Percentiles rank a stretch among this genome's conserved stretches.
phyloP scores from a whole-genome alignment of 2,797 vertebrate genomes.

The Lerista edwardsae region DNA sequence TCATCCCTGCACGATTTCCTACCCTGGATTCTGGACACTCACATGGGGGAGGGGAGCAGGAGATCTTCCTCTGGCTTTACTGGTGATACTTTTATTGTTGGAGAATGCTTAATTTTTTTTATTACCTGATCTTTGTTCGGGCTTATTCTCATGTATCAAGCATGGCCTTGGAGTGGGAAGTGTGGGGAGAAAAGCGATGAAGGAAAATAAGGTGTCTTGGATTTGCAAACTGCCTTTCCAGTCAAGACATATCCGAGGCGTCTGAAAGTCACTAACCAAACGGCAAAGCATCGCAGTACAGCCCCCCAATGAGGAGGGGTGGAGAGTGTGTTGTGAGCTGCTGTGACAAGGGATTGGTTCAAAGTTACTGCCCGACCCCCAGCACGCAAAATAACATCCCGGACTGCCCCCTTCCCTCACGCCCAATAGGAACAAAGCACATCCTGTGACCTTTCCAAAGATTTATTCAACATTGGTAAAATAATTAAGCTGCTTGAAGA shows the following conservation, averaged over 20 bases:
- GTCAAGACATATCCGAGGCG: not conserved
- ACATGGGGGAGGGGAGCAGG: too few relatives aligned
- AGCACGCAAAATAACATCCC: not conserved
- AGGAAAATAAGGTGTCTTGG: not conserved
- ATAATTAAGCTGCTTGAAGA: not conserved
- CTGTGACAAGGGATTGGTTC: not conserved
- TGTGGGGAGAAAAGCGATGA: too few relatives aligned
- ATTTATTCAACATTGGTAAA: slow-evolving; percentile 18
- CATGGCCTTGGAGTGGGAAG: too few relatives aligned
- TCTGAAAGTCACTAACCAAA: not conserved
- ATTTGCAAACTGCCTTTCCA: not conserved
- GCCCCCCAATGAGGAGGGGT: not conserved
- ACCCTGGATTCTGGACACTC: not conserved
- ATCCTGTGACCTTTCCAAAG: not conserved
- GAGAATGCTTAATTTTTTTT: too few relatives aligned
- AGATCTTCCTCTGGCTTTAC: too few relatives aligned
- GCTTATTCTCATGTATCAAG: too few relatives aligned
- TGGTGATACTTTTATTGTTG: too few relatives aligned
- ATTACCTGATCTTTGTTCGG: too few relatives aligned
- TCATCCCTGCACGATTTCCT: not conserved
- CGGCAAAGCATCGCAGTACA: not conserved
- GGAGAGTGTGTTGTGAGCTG: not conserved
- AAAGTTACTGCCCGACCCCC: not conserved
- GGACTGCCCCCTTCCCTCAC: not conserved
- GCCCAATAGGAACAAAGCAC: not conserved